A percentile compares a stretch with the other conserved stretches of the same genome.
Evolutionary conservation across 2,888 invertebrate species (phyloP).

Genomic region (Amblyjoppa fuscipennis): DNA sequence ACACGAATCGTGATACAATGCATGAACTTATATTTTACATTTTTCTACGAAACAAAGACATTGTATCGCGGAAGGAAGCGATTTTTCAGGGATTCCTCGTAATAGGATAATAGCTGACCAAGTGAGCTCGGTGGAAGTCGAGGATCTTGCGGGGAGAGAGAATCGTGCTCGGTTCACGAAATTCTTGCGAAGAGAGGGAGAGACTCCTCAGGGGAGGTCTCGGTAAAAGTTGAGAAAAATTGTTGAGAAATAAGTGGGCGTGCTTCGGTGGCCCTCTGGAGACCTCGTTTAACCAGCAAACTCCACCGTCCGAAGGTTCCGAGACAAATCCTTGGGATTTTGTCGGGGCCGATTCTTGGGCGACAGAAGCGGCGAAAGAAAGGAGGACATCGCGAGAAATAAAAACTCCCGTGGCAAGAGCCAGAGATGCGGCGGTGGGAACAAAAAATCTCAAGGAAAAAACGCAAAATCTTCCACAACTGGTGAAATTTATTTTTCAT

Average conservation of each 20-base stretch:
- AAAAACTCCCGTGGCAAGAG: neutral
- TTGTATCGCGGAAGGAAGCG: neutral
- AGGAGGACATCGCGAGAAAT: slow-evolving; percentile 1
- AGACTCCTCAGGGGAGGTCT: neutral
- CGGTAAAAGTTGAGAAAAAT: slow-evolving; percentile 50
- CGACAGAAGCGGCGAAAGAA: slow-evolving; percentile 18
- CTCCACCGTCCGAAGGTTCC: slow-evolving; percentile 43
- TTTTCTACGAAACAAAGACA: slow-evolving; percentile 8
- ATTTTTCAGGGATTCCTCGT: slow-evolving; percentile 11
- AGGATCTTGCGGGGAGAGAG: slow-evolving; percentile 18
- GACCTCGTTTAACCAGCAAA: slow-evolving; percentile 63
- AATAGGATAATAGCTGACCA: slow-evolving; percentile 9
- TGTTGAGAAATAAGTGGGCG: slow-evolving; percentile 62
- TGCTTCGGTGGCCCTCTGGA: slow-evolving; percentile 40
- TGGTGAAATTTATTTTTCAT: too few species aligned
- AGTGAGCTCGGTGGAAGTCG: slow-evolving; percentile 11
- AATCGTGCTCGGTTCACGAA: slow-evolving; percentile 31
- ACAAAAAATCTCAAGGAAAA: neutral
- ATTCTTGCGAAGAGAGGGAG: slow-evolving; percentile 24
- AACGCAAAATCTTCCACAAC: neutral
- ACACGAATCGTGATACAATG: neutral
- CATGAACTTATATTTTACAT: neutral
- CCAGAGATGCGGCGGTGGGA: neutral
- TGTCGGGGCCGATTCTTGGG: slow-evolving; percentile 18
- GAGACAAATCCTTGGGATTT: slow-evolving; percentile 53